Evolutionary conservation across 92 coral and sea anemone species (phyloP), one percentile per base, ranked within the genome.

Genomic region (Porites divaricata): DNA sequence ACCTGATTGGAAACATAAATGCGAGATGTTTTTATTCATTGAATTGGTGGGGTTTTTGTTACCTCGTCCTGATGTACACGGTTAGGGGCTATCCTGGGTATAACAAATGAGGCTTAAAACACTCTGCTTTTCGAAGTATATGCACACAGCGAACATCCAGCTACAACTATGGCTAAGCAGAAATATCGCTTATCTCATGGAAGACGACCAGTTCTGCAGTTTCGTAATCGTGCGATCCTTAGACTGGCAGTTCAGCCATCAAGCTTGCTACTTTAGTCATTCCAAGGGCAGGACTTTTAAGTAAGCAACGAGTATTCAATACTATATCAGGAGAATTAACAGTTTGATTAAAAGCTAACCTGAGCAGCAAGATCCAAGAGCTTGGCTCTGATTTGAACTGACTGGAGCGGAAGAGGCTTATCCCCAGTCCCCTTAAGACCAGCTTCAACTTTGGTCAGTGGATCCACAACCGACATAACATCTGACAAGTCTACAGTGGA

Each of bases 371-470:
- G 84, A 86, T 96, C 99, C 86, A 96, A 75, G 70, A 96, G 85
- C 76, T 88, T 96, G 13, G 99, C 99, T 81, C 92, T 86, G 83
- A 96, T 88, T 63, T 95, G 98, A n/a, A 96, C 98, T 13, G 98
- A 92, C 83, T 93, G 89, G 19, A 96, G 86, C 6, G 99, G 99
- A 8, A 96, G 90, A 21, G 92, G 91, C 69, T 78, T 86, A 71
- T 96, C 98, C 19, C 94, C 99, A 65, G 85, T 89, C 67, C 94
- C 98, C 84, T 92, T 89, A 35, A 96, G 88, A 57, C 99, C 99
- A 35, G 99, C 94, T 84, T 89, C 90, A 22, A 96, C 95, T 72
- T 93, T 93, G 64, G 88, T 77, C 83, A 96, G 84, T 22, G 99
- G 99, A 85, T 96, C 98, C 81, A 71, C 87, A 24, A 96, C 79